Base-by-base conservation (phyloP, 2,797 vertebrate genomes). In the Glossophaga mutica region DNA sequence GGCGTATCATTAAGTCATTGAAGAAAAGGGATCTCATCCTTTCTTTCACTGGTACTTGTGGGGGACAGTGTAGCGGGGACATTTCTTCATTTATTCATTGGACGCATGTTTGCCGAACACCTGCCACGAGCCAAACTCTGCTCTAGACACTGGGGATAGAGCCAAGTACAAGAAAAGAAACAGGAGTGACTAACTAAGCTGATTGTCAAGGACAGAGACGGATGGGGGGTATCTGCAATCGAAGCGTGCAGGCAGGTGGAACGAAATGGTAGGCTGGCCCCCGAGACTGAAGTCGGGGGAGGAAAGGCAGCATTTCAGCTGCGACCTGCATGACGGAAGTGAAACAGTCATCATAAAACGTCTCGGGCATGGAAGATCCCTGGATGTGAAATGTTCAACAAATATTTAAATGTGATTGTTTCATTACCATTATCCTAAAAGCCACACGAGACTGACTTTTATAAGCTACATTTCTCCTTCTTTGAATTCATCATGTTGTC, bases 401-500 rank as follows among this genome's bases (percentile, higher is more conserved):
- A 52, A 52, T 62, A 62, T 55, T 74, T 78, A 77, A 22, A 62
- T 37, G 6, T 39, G 73, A 57, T 71, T 81, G 4, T 32, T 87
- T 42, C 62, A 26, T 55, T 44, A 68, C 29, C 3, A 24, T 71
- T 74, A 19, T 79, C 37, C 15, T 48, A 50, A 94, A 32, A 22
- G 10, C 12, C 7, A 55, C 32, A 16, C 16, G 78, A 59, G 34
- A 21, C 6, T 77, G 16, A 46, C 34, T 59, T 91, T 84, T 65
- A 78, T 29, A 55, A 84, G 19, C 0, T 3, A 6, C 6, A 15
- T 65, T 48, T 19, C 52, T 65, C 32, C 29, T 37, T 71, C 84
- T 55, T 85, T 39, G 32, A 88, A 70, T 32, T 86, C 8, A 42
- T 62, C 92, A 67, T 52, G 11, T 79, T 87, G 48, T 82, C 48